These are phyloP conservation scores for Bucco capensis DNA, from an alignment of 2,113 vertebrate genomes.

Conservation along the genomic window DNA sequence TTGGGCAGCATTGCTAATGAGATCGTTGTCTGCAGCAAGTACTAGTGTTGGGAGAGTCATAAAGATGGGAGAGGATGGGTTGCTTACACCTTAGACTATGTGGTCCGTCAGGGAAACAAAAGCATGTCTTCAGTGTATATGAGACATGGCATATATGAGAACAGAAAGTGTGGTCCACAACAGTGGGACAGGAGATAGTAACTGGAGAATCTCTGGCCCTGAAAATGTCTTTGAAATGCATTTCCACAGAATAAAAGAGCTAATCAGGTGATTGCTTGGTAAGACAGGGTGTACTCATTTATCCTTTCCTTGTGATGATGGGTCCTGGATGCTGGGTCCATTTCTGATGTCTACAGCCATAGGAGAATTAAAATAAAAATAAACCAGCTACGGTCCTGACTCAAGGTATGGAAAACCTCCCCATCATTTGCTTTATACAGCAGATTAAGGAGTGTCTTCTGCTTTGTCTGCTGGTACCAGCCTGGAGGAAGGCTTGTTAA, in stretches of 20 bases:
- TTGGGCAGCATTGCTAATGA: background rate
- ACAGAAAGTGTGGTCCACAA: background rate
- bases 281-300: background rate
- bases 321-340: background rate
- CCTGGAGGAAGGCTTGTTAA: background rate
- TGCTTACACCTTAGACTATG: background rate
- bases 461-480: background rate
- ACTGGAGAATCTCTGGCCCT: background rate
- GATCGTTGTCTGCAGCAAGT: background rate
- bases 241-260: background rate
- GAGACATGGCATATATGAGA: fast-evolving
- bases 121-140: background rate
- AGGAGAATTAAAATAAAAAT: background rate
- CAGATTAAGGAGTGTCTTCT: background rate
- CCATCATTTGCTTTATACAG: background rate
- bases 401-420: background rate
- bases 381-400: background rate
- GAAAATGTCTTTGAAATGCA: background rate
- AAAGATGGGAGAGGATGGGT: background rate
- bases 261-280: background rate
- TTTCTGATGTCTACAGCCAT: background rate
- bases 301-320: background rate
- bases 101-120: fast-evolving
- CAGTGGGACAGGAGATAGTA: background rate
- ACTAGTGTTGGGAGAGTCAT: background rate